Percentiles rank a stretch among this genome's conserved stretches.
Evolutionary conservation across 2,113 vertebrate species (phyloP).

Genomic region (Bombycilla garrulus): DNA sequence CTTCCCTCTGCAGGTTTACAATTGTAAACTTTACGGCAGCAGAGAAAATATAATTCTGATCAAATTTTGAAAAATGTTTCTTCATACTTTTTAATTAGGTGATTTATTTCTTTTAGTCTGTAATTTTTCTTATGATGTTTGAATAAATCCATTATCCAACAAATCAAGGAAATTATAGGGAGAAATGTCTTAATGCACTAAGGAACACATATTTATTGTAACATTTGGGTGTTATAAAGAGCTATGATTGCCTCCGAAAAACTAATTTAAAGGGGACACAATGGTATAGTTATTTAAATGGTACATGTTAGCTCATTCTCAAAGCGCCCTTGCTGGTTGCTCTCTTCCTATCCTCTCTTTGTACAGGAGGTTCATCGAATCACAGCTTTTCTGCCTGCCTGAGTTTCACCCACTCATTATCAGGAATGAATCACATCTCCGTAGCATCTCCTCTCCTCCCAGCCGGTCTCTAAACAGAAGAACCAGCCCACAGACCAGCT

Average conservation of each 20-base stretch:
- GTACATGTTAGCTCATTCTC: neutral
- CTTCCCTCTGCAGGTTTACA: neutral
- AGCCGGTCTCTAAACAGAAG: conserved; percentile 28
- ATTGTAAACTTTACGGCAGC: neutral
- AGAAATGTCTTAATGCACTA: neutral
- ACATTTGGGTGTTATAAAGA: neutral
- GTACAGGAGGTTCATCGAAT: conserved; percentile 31
- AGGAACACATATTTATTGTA: neutral
- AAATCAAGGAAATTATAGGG: neutral
- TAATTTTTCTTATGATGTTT: neutral
- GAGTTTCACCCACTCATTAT: conserved; percentile 6
- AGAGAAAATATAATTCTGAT: neutral
- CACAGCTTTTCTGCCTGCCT: conserved; percentile 35
- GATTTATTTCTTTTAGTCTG: neutral
- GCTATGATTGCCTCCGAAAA: neutral
- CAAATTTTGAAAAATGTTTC: neutral
- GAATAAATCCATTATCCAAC: neutral
- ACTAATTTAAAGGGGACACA: neutral
- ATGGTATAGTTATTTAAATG: neutral
- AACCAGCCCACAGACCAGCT: conserved; percentile 33
- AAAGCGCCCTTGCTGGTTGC: neutral
- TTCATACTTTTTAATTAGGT: neutral
- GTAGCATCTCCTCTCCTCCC: conserved; percentile 30
- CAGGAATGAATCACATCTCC: conserved; percentile 43
- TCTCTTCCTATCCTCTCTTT: neutral